A percentile compares a stretch with the other conserved stretches of the same genome.
Conservation (phyloP, 2,888 invertebrate species). For the Drosophila affinis region DNA sequence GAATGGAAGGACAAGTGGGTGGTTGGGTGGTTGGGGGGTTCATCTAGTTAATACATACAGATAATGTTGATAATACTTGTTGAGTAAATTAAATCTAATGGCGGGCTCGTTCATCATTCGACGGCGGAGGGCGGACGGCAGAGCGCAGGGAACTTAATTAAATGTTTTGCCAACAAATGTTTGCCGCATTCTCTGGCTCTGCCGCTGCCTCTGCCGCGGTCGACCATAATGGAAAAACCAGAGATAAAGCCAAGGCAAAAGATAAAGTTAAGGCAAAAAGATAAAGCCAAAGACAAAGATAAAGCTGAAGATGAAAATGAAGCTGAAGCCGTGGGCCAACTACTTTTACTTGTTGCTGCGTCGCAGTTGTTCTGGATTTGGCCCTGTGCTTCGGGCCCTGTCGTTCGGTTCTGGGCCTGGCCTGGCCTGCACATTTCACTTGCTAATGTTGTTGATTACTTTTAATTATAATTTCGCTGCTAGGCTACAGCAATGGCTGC, state of each 20-base stretch:
- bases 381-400: slow-evolving; percentile 4
- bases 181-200: slow-evolving; percentile 3
- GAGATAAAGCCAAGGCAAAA: not conserved
- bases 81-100: slow-evolving; percentile 67
- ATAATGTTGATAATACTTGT: slow-evolving; percentile 56
- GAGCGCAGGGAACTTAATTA: slow-evolving; percentile 67
- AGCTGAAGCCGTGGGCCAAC: slow-evolving; percentile 17
- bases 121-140: slow-evolving; percentile 42
- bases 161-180: slow-evolving; percentile 43
- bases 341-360: slow-evolving; percentile 35
- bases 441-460: slow-evolving; percentile 76
- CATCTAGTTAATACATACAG: slow-evolving; percentile 43
- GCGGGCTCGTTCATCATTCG: slow-evolving; percentile 45
- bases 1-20: slow-evolving; percentile 1
- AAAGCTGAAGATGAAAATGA: not conserved
- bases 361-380: slow-evolving; percentile 26
- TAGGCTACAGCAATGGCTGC: slow-evolving; percentile 58
- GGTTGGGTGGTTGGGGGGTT: not conserved
- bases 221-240: slow-evolving; percentile 4
- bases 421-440: slow-evolving; percentile 61
- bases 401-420: not conserved
- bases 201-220: not conserved
- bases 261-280: not conserved
- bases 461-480: slow-evolving; percentile 75
- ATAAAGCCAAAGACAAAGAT: not conserved